These are phyloP conservation scores for Heliconius aoede DNA, from an alignment of 2,888 invertebrate genomes.

Conservation along the genomic window DNA sequence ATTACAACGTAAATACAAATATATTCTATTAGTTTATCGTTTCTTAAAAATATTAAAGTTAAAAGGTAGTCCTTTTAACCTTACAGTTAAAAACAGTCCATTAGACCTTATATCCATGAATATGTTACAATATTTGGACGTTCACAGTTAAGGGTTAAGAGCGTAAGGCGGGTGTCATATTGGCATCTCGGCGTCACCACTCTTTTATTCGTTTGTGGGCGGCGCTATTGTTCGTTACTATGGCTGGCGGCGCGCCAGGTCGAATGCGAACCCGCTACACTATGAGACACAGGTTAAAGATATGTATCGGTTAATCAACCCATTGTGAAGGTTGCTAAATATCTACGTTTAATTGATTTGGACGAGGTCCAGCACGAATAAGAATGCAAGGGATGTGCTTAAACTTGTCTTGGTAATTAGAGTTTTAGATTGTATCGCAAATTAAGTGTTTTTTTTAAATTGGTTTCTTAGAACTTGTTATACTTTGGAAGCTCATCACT, in stretches of 20 bases:
- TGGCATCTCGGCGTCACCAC: conserved; percentile 47
- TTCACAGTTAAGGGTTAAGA: background rate
- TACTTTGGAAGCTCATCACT: background rate
- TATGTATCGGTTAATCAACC: conserved; percentile 80
- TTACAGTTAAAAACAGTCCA: too few relatives aligned
- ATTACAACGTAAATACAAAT: too few relatives aligned
- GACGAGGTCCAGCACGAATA: conserved; percentile 40
- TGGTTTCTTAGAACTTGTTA: background rate
- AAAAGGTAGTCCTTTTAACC: too few relatives aligned
- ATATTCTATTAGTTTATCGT: too few relatives aligned
- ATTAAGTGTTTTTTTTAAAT: background rate
- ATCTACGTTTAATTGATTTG: conserved; percentile 50
- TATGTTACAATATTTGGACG: too few relatives aligned
- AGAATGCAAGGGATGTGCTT: conserved; percentile 13
- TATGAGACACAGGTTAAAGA: conserved; percentile 69
- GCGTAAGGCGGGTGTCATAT: conserved; percentile 42
- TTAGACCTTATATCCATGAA: too few relatives aligned
- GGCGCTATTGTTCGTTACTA: conserved; percentile 58
- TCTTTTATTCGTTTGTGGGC: conserved; percentile 66
- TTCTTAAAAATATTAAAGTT: too few relatives aligned
- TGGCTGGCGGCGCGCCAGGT: conserved; percentile 69
- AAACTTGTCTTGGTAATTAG: conserved; percentile 11
- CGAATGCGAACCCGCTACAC: conserved; percentile 65
- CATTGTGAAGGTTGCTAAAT: conserved; percentile 65
- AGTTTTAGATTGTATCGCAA: background rate